phyloP scores from a whole-genome alignment of 2,888 invertebrate species.

The Aradus depressus region DNA sequence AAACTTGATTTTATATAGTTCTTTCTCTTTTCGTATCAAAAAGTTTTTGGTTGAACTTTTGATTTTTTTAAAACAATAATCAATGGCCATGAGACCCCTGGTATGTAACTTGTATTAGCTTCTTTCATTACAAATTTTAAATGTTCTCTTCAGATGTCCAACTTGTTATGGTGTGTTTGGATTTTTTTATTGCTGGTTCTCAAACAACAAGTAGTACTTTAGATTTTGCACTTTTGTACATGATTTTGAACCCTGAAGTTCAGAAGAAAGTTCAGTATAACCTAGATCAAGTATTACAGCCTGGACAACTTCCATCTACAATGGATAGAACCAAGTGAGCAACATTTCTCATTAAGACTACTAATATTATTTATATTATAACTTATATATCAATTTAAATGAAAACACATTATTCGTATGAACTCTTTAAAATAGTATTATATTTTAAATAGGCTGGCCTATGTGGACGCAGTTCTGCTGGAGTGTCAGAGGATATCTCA shows the following conservation, averaged over 20 bases:
- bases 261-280: slow-evolving; percentile 47
- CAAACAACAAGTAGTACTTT: slow-evolving; percentile 52
- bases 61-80: too few relatives aligned
- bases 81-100: too few relatives aligned
- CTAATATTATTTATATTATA: not conserved
- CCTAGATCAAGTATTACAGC: slow-evolving; percentile 39
- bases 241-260: slow-evolving; percentile 47
- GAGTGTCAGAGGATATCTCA: slow-evolving; percentile 42
- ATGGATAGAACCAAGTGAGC: slow-evolving; percentile 41
- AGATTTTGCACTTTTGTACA: slow-evolving; percentile 48
- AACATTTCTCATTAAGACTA: not conserved
- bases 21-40: too few relatives aligned
- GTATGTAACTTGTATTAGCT: too few relatives aligned
- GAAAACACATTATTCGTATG: not conserved
- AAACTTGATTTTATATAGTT: too few relatives aligned
- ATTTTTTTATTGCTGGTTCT: slow-evolving; percentile 55
- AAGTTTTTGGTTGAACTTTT: too few relatives aligned
- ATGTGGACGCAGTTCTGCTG: slow-evolving; percentile 43
- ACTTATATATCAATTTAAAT: not conserved
- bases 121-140: too few relatives aligned
- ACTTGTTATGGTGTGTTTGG: slow-evolving; percentile 51
- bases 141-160: slow-evolving; percentile 43
- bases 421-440: not conserved
- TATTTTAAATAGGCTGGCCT: slow-evolving; percentile 40
- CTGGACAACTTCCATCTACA: slow-evolving; percentile 39